Base-by-base conservation (phyloP, 2,888 invertebrate species). In the Leucozona laternaria region DNA sequence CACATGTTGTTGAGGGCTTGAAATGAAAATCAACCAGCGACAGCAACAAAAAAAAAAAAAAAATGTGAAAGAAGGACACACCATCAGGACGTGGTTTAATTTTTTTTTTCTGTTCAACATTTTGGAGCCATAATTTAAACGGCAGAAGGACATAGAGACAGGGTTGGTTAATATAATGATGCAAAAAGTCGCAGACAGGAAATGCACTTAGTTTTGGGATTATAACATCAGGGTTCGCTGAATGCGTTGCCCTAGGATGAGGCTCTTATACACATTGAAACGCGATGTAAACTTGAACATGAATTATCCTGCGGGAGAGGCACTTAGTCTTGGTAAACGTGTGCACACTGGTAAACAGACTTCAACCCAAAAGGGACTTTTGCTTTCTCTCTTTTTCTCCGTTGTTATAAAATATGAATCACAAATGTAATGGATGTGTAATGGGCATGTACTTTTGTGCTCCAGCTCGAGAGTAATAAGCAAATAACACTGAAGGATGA, bases 161-260 rank as follows among this genome's bases (percentile, higher is more conserved):
- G 66, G 58, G 77, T 58, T 73, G 72, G 48, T 48, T 70, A 62
- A 66, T 58, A 48, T 28, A 45, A 45, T 40, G 70, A 64, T 78
- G 66, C 48, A 81, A 71, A 57, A 76, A 76, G 48, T 78, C 53
- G 78, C 22, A 78, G 78, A 73, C 66, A 71, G 72, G 58, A 81
- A 66, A 81, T 82, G 82, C 82, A 82, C 82, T 82, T 82, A 77
- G 82, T 77, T 81, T 71, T 77, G 25, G 72, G 82, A 82, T 82
- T 82, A 82, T 72, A 72, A 72, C 58, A 66, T 66, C 66, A 72
- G 71, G 64, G 70, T 76, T 81, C 70, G 81, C 48, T 64, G 50
- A 58, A 66, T 72, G 40, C 70, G 37, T 22, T 55, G n/a, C 66
- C 37, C 20, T 58, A 31, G 45, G 48, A 28, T 53, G 31, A 57